phyloP scores from a whole-genome alignment of 2,113 vertebrate genomes.

The Empidonax traillii region DNA sequence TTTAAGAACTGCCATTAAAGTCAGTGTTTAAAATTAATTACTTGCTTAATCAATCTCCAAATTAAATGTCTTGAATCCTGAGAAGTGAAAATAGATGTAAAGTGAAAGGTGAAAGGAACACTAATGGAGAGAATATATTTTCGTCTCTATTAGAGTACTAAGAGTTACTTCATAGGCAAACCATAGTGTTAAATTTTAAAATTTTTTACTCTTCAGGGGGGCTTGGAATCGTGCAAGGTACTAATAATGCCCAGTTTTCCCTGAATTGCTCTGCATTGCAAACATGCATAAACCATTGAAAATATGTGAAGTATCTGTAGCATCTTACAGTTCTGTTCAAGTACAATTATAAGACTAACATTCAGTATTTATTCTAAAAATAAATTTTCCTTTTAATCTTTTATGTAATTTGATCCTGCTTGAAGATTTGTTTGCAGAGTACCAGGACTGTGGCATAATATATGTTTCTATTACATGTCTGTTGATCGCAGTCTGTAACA shows the following conservation, averaged over 20 bases:
- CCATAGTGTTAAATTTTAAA: background rate
- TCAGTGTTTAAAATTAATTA: background rate
- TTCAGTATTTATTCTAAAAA: background rate
- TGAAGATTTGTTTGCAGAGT: background rate
- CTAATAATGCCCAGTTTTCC: background rate
- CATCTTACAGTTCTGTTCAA: background rate
- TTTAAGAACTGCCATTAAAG: background rate
- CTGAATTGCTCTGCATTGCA: background rate
- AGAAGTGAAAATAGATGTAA: background rate
- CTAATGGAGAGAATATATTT: background rate
- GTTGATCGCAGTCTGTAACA: background rate
- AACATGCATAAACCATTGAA: background rate
- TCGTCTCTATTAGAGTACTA: background rate
- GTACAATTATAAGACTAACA: background rate
- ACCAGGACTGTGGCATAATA: background rate
- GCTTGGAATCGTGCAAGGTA: background rate
- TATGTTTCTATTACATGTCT: background rate
- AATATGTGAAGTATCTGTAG: background rate
- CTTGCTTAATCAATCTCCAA: background rate
- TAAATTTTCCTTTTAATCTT: background rate
- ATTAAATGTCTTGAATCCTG: background rate
- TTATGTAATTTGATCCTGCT: background rate
- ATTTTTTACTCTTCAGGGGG: background rate
- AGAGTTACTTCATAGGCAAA: background rate
- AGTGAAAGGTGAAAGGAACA: background rate